A percentile compares a stretch with the other conserved stretches of the same genome.
Conservation (phyloP, 2,113 vertebrate genomes). For the Lates calcarifer region DNA sequence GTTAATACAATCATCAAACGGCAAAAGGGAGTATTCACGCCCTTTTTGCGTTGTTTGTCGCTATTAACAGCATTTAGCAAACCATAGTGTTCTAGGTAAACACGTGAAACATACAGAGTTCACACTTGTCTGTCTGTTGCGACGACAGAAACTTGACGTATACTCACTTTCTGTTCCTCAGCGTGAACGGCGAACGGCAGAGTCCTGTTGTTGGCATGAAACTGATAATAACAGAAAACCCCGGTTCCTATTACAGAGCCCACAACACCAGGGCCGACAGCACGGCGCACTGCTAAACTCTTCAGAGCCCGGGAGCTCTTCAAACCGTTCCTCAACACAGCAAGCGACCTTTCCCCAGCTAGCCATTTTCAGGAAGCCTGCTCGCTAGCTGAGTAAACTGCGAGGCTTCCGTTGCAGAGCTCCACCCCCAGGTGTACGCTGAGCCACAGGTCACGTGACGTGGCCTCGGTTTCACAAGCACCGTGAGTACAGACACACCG, state of each 20-base stretch:
- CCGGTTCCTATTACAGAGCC: slow-evolving; percentile 61
- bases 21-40: neutral
- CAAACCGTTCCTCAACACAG: slow-evolving; percentile 19
- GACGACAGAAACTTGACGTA: neutral
- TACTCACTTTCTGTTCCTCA: slow-evolving; percentile 65
- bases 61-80: neutral
- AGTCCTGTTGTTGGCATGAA: slow-evolving; percentile 19
- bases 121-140: neutral
- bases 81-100: neutral
- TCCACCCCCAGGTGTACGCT: neutral
- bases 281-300: neutral
- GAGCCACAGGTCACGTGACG: neutral
- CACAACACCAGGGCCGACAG: slow-evolving; percentile 23
- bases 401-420: slow-evolving; percentile 40
- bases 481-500: no score
- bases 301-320: slow-evolving; percentile 27
- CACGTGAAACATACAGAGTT: accelerated
- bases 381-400: neutral
- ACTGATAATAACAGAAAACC: slow-evolving; percentile 37
- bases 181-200: slow-evolving; percentile 67
- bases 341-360: slow-evolving; percentile 51
- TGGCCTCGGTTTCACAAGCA: no score
- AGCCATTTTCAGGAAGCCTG: slow-evolving; percentile 65
- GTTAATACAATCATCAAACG: neutral
- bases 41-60: neutral